Percentiles rank a stretch among this genome's conserved stretches.
Conservation (phyloP, 2,888 invertebrate species). For the Drosophila antonietae region DNA sequence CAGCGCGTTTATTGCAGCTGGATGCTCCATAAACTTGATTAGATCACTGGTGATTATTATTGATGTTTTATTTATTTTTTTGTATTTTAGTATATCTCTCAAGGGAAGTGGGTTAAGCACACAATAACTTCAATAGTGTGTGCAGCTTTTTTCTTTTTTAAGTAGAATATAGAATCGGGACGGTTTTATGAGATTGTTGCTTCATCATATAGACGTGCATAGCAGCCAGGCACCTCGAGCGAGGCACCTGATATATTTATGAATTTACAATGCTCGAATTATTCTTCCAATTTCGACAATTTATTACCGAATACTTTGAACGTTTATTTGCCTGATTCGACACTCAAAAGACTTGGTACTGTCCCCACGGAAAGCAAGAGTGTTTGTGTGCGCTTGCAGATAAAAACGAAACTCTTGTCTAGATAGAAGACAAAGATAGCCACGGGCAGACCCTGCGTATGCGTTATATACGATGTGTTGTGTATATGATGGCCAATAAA, state of each 20-base stretch:
- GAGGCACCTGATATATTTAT: constrained; percentile 78
- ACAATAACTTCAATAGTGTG: constrained; percentile 7
- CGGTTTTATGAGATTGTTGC: constrained; percentile 44
- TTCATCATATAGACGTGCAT: constrained; percentile 38
- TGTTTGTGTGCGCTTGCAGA: constrained; percentile 37
- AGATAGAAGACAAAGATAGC: constrained; percentile 71
- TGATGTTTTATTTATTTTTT: constrained; percentile 9
- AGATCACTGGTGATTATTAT: constrained; percentile 39
- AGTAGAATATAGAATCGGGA: constrained; percentile 3
- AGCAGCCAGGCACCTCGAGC: constrained; percentile 4
- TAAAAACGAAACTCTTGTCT: constrained; percentile 60
- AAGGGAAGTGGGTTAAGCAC: constrained; percentile 62
- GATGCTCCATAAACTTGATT: constrained; percentile 72
- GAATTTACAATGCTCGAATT: constrained; percentile 72
- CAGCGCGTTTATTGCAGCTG: constrained; percentile 39
- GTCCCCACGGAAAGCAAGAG: constrained; percentile 67
- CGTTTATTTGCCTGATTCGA: constrained; percentile 62
- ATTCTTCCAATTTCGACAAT: constrained; percentile 78
- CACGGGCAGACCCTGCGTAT: constrained; percentile 63
- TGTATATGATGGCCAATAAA: constrained; percentile 49
- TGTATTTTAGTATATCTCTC: background rate
- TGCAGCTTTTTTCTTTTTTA: background rate
- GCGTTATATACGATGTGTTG: constrained; percentile 46
- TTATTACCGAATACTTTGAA: constrained; percentile 69
- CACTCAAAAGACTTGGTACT: constrained; percentile 47